Evolutionary conservation across 2,888 invertebrate species (phyloP).

Genomic region (Brachycybe producta): DNA sequence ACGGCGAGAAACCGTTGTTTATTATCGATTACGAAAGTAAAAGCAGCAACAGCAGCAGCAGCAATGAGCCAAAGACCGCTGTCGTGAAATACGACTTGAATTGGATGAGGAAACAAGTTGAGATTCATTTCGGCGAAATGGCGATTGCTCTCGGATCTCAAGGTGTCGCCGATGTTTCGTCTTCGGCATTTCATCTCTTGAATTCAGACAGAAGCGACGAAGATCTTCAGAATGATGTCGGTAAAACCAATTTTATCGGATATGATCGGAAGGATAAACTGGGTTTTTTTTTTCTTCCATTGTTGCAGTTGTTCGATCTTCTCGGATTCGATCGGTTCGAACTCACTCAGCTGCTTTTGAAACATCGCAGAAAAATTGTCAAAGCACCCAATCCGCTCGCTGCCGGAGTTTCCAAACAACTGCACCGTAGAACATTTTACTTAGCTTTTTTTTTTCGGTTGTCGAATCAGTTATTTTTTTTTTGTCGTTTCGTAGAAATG

Average conservation of each 20-base stretch:
- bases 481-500: not conserved
- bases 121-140: constrained; percentile 37
- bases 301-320: constrained; percentile 57
- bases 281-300: constrained; percentile 5
- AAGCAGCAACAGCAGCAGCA: not conserved
- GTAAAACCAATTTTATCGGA: not conserved
- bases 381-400: not conserved
- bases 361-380: constrained; percentile 44
- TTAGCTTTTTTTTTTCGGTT: constrained; percentile 7
- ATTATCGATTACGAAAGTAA: constrained; percentile 3
- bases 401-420: not conserved
- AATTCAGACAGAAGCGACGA: constrained; percentile 48
- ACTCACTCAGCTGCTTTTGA: constrained; percentile 52
- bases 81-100: constrained; percentile 16
- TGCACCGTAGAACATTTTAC: constrained; percentile 14
- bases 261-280: not conserved
- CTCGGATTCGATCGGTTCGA: constrained; percentile 75
- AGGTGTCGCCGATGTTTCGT: constrained; percentile 42
- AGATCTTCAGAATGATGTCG: constrained; percentile 57
- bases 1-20: not conserved
- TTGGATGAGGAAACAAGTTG: constrained; percentile 44
- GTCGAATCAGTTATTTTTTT: not conserved
- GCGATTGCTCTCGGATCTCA: constrained; percentile 25
- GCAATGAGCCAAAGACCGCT: not conserved
- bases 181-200: constrained; percentile 46